Evolutionary conservation across 2,888 invertebrate species (phyloP), one percentile per base, ranked within the genome.

Genomic region (Agrochola circellaris): DNA sequence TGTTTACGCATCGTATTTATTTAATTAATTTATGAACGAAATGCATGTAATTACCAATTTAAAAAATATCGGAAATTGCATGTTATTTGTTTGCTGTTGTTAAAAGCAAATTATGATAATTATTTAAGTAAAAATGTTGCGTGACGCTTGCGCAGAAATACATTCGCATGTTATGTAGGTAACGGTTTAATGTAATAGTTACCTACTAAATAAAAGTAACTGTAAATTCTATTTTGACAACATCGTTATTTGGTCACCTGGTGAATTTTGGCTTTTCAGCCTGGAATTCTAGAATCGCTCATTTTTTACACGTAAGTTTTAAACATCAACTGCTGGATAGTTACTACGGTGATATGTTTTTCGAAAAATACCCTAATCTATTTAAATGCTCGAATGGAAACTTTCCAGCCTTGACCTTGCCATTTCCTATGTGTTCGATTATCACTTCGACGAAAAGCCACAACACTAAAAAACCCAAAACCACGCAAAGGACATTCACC

Each of bases 171-270:
- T 83, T 86, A 86, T 84, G 79, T 83, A 56, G 74, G 69, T 84
- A 84, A 84, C 83, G 86, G 83, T 86, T 65, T 69, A 83, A 86
- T 86, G 80, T 83, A 77, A 85, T 83, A 84, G 81, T 81, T 84
- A 81, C 84, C 81, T 61, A 81, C 80, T 84, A 65, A 85, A 83
- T 72, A 69, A 72, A 83, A 77, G 56, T 75, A 66, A 66, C 74
- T 73, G 69, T 83, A 69, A 64, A 79, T 81, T 67, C 30, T 65
- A 20, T 83, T 51, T 72, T 84, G 56, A 34, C 56, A 58, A 8
- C 23, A 34, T 71, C 2, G 11, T 71, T 45, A 23, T 6, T 17
- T 67, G 30, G 17, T 51, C 15, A 51, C 2, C 7, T 26, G 34
- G 5, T 38, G 38, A 38, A 54, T 77, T 82, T 26, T 2, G 15